phyloP scores from a whole-genome alignment of 2,113 vertebrate genomes.

The Vidua chalybeata region DNA sequence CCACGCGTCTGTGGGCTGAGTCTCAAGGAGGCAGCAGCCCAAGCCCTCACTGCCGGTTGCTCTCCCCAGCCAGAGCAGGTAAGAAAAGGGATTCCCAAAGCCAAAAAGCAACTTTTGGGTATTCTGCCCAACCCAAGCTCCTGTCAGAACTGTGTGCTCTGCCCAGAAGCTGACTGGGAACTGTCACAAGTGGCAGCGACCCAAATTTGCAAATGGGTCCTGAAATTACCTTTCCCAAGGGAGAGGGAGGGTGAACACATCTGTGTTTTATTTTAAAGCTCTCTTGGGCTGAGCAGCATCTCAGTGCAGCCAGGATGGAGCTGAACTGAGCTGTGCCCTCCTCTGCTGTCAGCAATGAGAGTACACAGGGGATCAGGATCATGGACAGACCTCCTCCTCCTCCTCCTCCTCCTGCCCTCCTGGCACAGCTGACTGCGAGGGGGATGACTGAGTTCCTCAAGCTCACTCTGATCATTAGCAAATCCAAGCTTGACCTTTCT shows the following conservation, averaged over 20 bases:
- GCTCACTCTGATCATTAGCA: neutral
- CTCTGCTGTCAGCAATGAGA: neutral
- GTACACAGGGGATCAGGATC: neutral
- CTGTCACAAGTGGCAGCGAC: neutral
- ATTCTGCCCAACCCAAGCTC: neutral
- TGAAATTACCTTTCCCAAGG: neutral
- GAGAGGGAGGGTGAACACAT: neutral
- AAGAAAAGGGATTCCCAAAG: neutral
- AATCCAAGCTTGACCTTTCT: slow-evolving; percentile 11
- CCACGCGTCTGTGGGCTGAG: fast-evolving
- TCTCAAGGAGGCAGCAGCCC: neutral
- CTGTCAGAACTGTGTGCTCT: neutral
- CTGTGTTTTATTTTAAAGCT: neutral
- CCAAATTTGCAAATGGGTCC: neutral
- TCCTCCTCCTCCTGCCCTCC: neutral
- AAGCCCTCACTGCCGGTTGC: fast-evolving
- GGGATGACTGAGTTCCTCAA: neutral
- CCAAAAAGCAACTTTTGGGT: neutral
- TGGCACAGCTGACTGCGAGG: fast-evolving
- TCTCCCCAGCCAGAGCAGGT: neutral
- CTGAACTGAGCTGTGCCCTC: neutral
- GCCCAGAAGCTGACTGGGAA: neutral
- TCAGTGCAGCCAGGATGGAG: neutral
- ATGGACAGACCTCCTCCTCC: neutral
- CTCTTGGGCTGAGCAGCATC: neutral